These are phyloP conservation scores for Enoplosus armatus DNA, from an alignment of 2,797 vertebrate genomes.

Conservation along the genomic window DNA sequence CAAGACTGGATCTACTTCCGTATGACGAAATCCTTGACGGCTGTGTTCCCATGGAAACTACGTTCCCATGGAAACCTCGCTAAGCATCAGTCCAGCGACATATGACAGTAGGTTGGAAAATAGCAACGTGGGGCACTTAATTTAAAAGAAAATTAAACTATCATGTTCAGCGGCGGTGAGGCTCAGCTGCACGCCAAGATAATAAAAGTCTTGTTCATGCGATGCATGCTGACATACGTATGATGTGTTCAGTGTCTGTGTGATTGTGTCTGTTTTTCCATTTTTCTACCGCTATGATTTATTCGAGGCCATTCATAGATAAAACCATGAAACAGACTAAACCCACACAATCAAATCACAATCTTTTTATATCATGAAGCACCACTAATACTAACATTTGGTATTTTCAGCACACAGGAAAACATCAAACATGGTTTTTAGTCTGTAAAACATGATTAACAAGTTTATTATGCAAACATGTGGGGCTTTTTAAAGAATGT, in stretches of 20 bases:
- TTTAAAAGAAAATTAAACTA: conserved; percentile 56
- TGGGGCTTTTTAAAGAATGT: background rate
- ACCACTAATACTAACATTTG: background rate
- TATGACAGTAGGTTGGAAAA: too few species aligned
- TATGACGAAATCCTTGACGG: too few species aligned
- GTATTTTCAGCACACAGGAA: background rate
- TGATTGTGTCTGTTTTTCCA: background rate
- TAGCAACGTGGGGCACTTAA: too few species aligned
- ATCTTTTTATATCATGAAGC: background rate
- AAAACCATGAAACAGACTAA: background rate
- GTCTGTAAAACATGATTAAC: background rate
- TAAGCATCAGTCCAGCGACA: too few species aligned
- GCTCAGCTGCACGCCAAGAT: background rate
- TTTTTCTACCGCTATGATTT: background rate
- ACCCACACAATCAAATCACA: too few species aligned
- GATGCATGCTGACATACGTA: background rate
- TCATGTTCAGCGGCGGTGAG: conserved; percentile 20
- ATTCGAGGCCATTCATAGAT: conserved; percentile 6
- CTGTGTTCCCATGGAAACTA: too few species aligned
- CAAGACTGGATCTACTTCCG: too few species aligned
- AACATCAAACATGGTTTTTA: background rate
- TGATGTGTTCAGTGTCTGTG: background rate
- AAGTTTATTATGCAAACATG: background rate
- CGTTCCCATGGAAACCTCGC: too few species aligned
- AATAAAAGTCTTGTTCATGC: conserved; percentile 11